Conservation (phyloP, 2,888 invertebrate genomes). For the Atrina japonica region DNA sequence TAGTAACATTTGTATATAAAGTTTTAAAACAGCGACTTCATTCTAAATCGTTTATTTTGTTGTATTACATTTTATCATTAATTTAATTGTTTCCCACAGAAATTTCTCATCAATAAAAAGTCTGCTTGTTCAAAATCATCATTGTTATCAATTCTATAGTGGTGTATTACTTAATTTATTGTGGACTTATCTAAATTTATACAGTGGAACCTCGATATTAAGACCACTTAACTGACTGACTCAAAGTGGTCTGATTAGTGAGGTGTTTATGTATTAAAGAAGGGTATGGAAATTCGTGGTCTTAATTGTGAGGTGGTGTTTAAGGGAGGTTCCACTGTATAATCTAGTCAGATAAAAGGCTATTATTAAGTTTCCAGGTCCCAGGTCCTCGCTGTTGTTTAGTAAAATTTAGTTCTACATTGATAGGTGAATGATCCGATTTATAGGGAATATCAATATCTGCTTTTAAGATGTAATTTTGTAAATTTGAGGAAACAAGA, state of each 20-base stretch:
- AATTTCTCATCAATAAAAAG: constrained; percentile 13
- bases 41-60: neutral
- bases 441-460: constrained; percentile 1
- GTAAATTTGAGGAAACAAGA: constrained; percentile 18
- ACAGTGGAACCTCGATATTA: no score
- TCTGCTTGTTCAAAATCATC: neutral
- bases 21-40: neutral
- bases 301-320: no score
- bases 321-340: no score
- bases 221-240: no score
- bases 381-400: neutral
- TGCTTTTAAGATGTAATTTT: neutral
- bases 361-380: no score
- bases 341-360: constrained; percentile 6
- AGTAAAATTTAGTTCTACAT: constrained; percentile 10
- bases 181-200: neutral
- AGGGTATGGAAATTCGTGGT: no score
- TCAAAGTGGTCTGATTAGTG: no score
- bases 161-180: constrained; percentile 13
- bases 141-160: constrained; percentile 2
- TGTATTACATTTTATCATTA: constrained; percentile 8
- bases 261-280: no score
- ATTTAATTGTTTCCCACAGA: constrained; percentile 24
- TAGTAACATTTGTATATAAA: neutral
- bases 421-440: constrained; percentile 20